A percentile compares a stretch with the other conserved stretches of the same genome.
These are phyloP conservation scores for Hoplodrina blanda DNA, from an alignment of 2,888 invertebrate genomes.

Conservation along the genomic window DNA sequence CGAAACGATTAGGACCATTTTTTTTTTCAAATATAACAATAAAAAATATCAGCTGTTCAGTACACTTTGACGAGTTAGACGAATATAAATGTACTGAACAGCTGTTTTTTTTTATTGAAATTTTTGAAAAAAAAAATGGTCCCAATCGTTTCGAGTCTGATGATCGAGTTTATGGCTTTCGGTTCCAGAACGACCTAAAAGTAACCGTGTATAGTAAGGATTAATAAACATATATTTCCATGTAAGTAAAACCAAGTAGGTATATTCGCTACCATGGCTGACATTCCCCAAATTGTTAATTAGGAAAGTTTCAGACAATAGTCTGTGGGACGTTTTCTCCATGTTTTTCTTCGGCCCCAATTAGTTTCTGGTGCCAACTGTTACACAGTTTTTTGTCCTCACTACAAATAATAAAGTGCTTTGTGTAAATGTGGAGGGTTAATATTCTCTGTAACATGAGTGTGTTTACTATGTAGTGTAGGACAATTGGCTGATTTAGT, in stretches of 20 bases:
- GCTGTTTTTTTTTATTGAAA: too few species aligned
- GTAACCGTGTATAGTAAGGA: too few species aligned
- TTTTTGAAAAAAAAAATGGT: too few species aligned
- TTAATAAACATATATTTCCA: neutral
- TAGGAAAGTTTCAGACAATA: conserved; percentile 32
- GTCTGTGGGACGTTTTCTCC: neutral
- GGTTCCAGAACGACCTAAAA: too few species aligned
- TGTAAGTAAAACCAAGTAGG: neutral
- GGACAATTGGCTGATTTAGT: too few species aligned
- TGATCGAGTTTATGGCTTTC: too few species aligned
- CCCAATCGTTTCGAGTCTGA: too few species aligned
- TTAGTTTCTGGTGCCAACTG: conserved; percentile 42
- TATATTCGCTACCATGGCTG: conserved; percentile 8
- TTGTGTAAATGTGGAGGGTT: neutral
- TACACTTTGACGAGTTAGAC: too few species aligned
- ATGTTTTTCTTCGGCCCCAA: conserved; percentile 32
- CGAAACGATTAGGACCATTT: too few species aligned
- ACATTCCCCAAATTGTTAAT: conserved; percentile 20
- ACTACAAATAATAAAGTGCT: neutral
- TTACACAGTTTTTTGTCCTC: conserved; percentile 29
- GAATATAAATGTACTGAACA: too few species aligned
- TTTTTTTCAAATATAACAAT: too few species aligned
- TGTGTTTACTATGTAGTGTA: neutral
- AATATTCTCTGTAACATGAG: neutral
- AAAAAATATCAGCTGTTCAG: too few species aligned